Evolutionary conservation across 2,888 invertebrate species (phyloP), one percentile per base, ranked within the genome.

Genomic region (Ochropacha duplaris): DNA sequence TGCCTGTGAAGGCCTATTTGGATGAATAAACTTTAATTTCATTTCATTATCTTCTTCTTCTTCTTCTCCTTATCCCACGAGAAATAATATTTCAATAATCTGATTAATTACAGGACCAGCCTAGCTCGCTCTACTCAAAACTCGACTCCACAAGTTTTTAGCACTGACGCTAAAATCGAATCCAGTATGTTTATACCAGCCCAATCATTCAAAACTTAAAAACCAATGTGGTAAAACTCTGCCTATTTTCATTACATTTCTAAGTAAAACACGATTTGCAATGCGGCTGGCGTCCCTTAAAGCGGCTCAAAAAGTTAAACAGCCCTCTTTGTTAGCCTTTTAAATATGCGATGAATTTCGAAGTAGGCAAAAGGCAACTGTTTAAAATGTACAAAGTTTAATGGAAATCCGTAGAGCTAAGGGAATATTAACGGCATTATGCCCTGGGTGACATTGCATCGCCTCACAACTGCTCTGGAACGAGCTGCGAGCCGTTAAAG

Each of bases 331-430:
- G 81, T 69, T 72, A 74, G 72, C 81, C 83, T 82, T 84, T 31
- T 84, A 87, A 89, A 87, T 88, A 87, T 86, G 84, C 88, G 84
- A 84, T 86, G 88, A 88, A 88, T 87, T 88, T 81, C 74, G 74
- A 83, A 88, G 82, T 81, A 76, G 77, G 78, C 81, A 76, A 86
- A 83, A 86, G 84, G 83, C 80, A 76, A 83, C 84, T 85, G 87
- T 85, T 86, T 87, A 85, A 90, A 90, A 87, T 86, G 84, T 87
- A 83, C 83, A 80, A 89, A 90, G 86, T 89, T 90, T 83, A 85
- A 89, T 86, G 87, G 84, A 81, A 87, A 87, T 83, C 78, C 76
- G 76, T 72, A 69, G 75, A 78, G 80, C 80, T 81, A 79, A 81
- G 83, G 84, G 87, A 87, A 87, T 88, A 86, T 88, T 86, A 87